Base-by-base conservation (phyloP, 1,140 invertebrate species). In the Asbolus verrucosus region DNA sequence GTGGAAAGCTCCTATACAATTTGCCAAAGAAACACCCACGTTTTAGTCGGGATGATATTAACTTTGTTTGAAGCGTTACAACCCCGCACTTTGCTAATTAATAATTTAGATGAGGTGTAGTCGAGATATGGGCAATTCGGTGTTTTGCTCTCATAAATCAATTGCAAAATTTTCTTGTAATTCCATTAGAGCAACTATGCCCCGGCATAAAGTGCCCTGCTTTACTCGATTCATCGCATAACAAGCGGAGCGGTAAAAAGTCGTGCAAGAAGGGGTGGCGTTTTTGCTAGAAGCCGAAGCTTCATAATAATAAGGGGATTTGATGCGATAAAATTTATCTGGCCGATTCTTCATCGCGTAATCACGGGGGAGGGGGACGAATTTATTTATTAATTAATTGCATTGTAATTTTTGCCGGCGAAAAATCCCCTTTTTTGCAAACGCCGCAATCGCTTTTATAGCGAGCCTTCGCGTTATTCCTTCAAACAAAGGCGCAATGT, bases 61-160 rank as follows among this genome's bases (percentile, higher is more conserved):
- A n/a, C n/a, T n/a, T n/a, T n/a, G n/a, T n/a, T n/a, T n/a, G n/a
- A n/a, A n/a, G n/a, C n/a, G n/a, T n/a, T n/a, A n/a, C n/a, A n/a
- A n/a, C n/a, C n/a, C n/a, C n/a, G n/a, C n/a, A n/a, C n/a, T n/a
- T n/a, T n/a, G n/a, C n/a, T n/a, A n/a, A n/a, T n/a, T n/a, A n/a
- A n/a, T n/a, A n/a, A n/a, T n/a, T n/a, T n/a, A n/a, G n/a, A n/a
- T n/a, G n/a, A n/a, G n/a, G n/a, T n/a, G n/a, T n/a, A 8, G 6
- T 21, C 33, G 33, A 36, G 33, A 36, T 36, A 36, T 36, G 11
- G 11, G 5, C 27, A 54, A 54, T 54, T 13, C 11, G 2, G 2
- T 6, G 46, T 54, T 54, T 54, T 54, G 46, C 46, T 3, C 46
- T 54, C 46, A 27, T 54, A 54, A 54, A 54, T 54, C 46, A 54